phyloP scores from a whole-genome alignment of 2,888 invertebrate genomes.

The Selenia dentaria region DNA sequence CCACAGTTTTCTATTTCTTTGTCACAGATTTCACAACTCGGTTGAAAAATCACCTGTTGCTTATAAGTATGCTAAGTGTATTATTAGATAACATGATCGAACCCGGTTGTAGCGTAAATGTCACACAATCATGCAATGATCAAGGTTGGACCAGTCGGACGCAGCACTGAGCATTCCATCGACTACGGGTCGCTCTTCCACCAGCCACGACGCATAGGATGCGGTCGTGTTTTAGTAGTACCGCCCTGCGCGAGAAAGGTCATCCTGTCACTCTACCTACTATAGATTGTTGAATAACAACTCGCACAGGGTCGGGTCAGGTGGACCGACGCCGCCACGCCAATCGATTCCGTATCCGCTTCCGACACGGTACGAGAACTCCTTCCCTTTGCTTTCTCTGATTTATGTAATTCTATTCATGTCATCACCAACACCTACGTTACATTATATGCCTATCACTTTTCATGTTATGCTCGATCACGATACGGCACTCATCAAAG shows the following conservation, averaged over 20 bases:
- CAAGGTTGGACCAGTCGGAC: constrained; percentile 2
- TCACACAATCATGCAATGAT: constrained; percentile 4
- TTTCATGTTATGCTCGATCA: constrained; percentile 39
- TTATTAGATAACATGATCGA: constrained; percentile 3
- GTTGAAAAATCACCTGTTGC: too few species aligned
- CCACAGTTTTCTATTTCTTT: too few species aligned
- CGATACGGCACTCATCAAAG: constrained; percentile 34
- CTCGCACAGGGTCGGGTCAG: constrained; percentile 70
- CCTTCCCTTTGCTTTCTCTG: constrained; percentile 67
- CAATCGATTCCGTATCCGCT: constrained; percentile 71
- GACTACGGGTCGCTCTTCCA: constrained; percentile 4
- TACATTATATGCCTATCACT: constrained; percentile 8
- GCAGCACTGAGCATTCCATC: neutral
- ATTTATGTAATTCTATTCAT: constrained; percentile 55
- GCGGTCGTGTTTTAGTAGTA: neutral
- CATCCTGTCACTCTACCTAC: constrained; percentile 59
- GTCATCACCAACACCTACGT: constrained; percentile 15
- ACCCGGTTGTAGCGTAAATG: constrained; percentile 10
- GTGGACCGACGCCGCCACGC: constrained; percentile 36
- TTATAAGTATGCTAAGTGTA: neutral
- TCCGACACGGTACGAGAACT: constrained; percentile 53
- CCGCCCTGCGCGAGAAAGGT: constrained; percentile 51
- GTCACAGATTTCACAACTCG: too few species aligned
- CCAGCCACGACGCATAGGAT: constrained; percentile 7
- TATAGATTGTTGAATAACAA: constrained; percentile 70